Percentiles rank a stretch among this genome's conserved stretches.
phyloP scores from a whole-genome alignment of 2,797 vertebrate species.

The Tadarida brasiliensis region DNA sequence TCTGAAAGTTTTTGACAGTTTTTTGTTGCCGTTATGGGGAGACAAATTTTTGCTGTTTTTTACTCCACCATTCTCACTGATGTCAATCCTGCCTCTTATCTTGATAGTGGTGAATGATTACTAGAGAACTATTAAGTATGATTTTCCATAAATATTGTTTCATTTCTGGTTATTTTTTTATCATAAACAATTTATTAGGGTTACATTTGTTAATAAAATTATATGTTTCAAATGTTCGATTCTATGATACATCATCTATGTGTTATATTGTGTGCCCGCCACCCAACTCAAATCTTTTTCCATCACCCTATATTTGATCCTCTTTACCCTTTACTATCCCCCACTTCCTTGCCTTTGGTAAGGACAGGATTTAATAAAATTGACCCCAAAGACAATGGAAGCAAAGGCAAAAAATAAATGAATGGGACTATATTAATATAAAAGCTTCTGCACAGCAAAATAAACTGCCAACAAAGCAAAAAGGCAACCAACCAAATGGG shows the following conservation, averaged over 20 bases:
- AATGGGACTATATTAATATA: background rate
- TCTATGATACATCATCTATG: background rate
- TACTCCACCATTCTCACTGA: background rate
- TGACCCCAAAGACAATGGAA: background rate
- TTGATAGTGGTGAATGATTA: background rate
- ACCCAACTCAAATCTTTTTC: background rate
- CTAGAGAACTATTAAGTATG: background rate
- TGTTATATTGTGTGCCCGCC: background rate
- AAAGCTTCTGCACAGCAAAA: background rate
- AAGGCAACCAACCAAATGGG: background rate
- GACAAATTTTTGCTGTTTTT: background rate
- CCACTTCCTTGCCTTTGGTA: background rate
- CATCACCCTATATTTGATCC: background rate
- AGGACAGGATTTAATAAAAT: background rate
- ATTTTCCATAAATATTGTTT: background rate
- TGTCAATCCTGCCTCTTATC: background rate
- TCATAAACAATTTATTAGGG: background rate
- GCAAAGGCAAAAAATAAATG: background rate
- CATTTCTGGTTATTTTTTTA: background rate
- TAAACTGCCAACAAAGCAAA: background rate
- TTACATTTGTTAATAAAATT: background rate
- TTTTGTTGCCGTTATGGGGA: background rate
- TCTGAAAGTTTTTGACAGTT: background rate
- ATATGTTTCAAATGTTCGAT: background rate
- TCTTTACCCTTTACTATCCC: background rate